Base-by-base conservation (phyloP, 2,888 invertebrate genomes). In the Lysandra coridon region DNA sequence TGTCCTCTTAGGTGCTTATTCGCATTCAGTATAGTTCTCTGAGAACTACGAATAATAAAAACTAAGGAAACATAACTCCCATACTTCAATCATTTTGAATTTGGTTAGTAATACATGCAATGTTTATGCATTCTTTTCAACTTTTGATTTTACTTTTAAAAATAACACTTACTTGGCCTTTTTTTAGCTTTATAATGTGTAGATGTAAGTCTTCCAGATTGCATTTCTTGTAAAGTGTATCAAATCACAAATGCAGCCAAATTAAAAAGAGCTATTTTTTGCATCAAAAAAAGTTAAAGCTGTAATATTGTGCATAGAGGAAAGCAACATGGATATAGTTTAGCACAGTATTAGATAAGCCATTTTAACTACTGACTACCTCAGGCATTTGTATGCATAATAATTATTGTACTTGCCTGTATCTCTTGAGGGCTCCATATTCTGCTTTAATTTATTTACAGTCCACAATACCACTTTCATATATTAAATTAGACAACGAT, bases 401-500 rank as follows among this genome's bases (percentile, higher is more conserved):
- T 40, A 6, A 78, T 73, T 17, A 74, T 69, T 62, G 78, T 80
- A 88, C 92, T 90, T 87, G 89, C 94, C 94, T 92, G 93, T 87
- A 82, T 94, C 94, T 91, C 94, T 93, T 86, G 94, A 91, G 89
- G 94, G 92, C 89, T 94, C 94, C 94, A 94, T 94, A 89, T 86
- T 91, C 85, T 83, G 85, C 85, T 85, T 85, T 84, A 88, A 87
- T 86, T 86, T 86, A 88, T 88, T 88, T 89, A 88, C 88, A 86
- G 86, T 87, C 85, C 89, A 88, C 86, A 86, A 84, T 85, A 91
- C 88, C 91, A 93, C 93, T 94, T 92, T 93, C 92, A 90, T 94
- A 91, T 88, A 92, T 89, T 87, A 91, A 87, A 91, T 90, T 88
- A 90, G 91, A 91, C 91, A 86, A 91, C 90, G 92, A 93, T 93